phyloP scores from a whole-genome alignment of 2,797 vertebrate genomes.

The Myotis planiceps region DNA sequence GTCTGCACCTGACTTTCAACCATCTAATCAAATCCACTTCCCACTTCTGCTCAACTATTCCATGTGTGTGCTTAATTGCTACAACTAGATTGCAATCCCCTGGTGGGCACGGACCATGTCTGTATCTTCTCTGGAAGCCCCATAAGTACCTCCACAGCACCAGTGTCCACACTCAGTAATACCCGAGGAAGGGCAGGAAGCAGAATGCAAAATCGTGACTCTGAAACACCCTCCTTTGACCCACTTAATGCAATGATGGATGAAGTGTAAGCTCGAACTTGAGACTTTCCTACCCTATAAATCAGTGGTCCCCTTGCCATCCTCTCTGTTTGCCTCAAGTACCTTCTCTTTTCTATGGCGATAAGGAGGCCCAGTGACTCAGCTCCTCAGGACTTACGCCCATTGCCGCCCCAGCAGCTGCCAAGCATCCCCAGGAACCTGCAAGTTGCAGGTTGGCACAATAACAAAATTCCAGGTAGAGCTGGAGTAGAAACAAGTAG shows the following conservation, averaged over 20 bases:
- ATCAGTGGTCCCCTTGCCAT: neutral
- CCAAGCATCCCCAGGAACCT: neutral
- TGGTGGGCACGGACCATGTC: neutral
- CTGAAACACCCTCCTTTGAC: neutral
- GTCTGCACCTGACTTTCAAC: neutral
- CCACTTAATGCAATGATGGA: neutral
- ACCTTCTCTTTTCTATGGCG: neutral
- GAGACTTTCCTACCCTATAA: neutral
- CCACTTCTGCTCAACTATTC: neutral
- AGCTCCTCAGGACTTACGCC: neutral
- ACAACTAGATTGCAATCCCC: neutral
- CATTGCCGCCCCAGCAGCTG: neutral
- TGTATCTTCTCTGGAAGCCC: neutral
- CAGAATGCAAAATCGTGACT: neutral
- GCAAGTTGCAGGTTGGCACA: neutral
- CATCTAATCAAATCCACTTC: neutral
- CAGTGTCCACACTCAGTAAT: neutral
- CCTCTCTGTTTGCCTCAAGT: neutral
- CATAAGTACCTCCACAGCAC: neutral
- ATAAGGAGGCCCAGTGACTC: neutral
- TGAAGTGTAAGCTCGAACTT: neutral
- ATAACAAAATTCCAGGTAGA: neutral
- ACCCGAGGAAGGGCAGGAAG: neutral
- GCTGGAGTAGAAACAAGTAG: neutral
- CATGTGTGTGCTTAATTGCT: neutral